Base-by-base conservation (phyloP, 2,797 vertebrate species). In the Chaetophractus vellerosus region DNA sequence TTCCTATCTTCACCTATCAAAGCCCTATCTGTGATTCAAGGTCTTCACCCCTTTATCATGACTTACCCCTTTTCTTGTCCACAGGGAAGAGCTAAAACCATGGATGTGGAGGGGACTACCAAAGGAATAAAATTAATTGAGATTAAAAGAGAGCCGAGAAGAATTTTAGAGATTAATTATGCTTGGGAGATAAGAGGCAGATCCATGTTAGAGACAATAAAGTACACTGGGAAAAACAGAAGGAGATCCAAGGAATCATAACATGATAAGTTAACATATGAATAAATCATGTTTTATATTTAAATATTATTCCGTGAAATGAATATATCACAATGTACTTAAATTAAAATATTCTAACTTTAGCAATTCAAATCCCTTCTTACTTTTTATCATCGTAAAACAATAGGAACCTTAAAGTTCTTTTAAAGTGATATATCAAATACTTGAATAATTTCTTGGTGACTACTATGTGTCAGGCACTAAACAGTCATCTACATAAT, bases 151-250 rank as follows among this genome's bases (percentile, higher is more conserved):
- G 71, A 91, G 1, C 24, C n/a, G 31, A 63, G 9, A 21, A 78
- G 16, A 90, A 94, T 90, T 80, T 63, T 36, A 61, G 63, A 75
- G 64, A 55, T 93, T 38, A 75, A 66, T 28, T 45, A 14, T 28
- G 52, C 5, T 76, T 28, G 88, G 55, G 21, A 10, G 28, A 55
- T 5, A 45, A 28, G 61, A 84, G 24, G 33, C 0, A 7, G 52
- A 71, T 26, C 0, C 3, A 11, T 21, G 15, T 41, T 61, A 63
- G 26, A 57, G 4, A 36, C 2, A 89, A 33, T 1, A 61, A 74
- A 36, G 45, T 63, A 15, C 3, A 12, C 16, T n/a, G 16, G 48
- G 23, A 80, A 78, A 93, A 28, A 85, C 0, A 75, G 33, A 78
- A 21, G n/a, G 24, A 36, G 21, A 83, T 38, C 16, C 5, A 16